Evolutionary conservation across 2,113 vertebrate genomes (phyloP), one percentile per base, ranked within the genome.

Genomic region (Odocoileus virginianus): DNA sequence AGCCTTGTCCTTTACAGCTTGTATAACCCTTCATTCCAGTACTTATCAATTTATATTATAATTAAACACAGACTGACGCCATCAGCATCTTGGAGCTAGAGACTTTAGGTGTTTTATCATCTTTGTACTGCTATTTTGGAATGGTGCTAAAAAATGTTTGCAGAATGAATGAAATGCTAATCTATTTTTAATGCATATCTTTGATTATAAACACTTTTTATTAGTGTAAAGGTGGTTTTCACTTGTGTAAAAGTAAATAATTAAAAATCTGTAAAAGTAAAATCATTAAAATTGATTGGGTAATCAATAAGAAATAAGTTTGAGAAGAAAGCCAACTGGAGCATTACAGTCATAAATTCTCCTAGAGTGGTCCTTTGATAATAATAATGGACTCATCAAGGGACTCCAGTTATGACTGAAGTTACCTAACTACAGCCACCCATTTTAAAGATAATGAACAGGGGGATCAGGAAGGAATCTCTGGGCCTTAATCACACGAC

Each of bases 181-280:
- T 54, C 87, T 23, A 67, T 91, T 86, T 28, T 82, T 36, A 86
- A 93, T 25, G 30, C 43, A 57, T 11, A 61, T 10, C 60, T 87
- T 47, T 67, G 21, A 17, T 16, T 25, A n/a, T 15, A 83, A 92
- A 91, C n/a, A 95, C 19, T 58, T 82, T 94, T 43, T 84, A 81
- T 43, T 86, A 82, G 28, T 6, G 12, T 90, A 76, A 92, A 79
- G 25, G n/a, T 21, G 85, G 40, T 67, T 95, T 91, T 84, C 74
- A 74, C 13, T 47, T 97, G 40, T 87, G 17, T 94, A 91, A 84
- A 97, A 47, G 10, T 92, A 85, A 89, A 79, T 84, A 89, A 87
- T 95, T 85, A 47, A 85, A 91, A 96, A 25, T 54, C 3, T 71
- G 19, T 60, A 95, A 58, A 97, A 83, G 85, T 90, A 52, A 71